Evolutionary conservation across 2,797 vertebrate species (phyloP).

Genomic region (Acanthiza pusilla): DNA sequence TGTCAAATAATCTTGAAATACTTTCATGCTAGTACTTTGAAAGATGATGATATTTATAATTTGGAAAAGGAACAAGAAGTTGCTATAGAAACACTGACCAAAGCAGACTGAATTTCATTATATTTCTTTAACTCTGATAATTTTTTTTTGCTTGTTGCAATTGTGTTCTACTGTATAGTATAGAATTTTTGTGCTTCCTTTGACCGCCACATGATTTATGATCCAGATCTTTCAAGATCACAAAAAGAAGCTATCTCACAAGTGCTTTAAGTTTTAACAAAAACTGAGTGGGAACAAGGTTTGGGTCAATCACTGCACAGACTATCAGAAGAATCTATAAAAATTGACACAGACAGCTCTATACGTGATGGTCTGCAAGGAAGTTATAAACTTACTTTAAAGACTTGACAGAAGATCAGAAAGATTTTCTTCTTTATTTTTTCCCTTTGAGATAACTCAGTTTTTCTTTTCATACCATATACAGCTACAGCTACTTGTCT

Average conservation of each 20-base stretch:
- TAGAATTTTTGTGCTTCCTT: neutral
- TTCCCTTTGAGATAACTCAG: neutral
- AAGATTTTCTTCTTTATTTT: neutral
- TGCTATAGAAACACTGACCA: neutral
- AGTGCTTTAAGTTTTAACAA: neutral
- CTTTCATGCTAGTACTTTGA: neutral
- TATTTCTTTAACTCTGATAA: neutral
- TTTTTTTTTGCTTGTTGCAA: neutral
- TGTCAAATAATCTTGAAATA: neutral
- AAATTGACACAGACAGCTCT: neutral
- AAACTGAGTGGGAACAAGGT: neutral
- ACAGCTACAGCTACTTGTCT: neutral
- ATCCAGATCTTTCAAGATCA: neutral
- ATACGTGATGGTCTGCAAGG: neutral
- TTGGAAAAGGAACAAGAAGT: neutral
- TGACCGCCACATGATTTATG: neutral
- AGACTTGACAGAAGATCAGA: neutral
- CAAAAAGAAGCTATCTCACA: neutral
- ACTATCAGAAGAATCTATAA: neutral
- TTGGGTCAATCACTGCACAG: neutral
- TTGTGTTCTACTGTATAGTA: neutral
- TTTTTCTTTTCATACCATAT: neutral
- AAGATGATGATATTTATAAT: neutral
- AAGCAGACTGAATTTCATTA: neutral
- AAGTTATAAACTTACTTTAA: constrained; percentile 11